phyloP scores from a whole-genome alignment of 2,113 vertebrate species.

The Sylvietta virens region DNA sequence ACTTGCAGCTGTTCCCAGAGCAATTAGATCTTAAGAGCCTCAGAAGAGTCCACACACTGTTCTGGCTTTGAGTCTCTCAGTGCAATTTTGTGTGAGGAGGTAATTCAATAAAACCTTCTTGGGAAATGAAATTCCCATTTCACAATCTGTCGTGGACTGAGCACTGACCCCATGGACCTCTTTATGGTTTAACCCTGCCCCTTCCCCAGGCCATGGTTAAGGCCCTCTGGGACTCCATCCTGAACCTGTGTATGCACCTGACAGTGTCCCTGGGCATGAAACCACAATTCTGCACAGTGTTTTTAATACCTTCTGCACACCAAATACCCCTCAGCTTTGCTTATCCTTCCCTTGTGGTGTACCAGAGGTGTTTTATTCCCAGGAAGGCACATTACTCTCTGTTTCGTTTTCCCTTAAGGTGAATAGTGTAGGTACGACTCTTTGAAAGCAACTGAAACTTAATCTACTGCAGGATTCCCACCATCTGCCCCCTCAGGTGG shows the following conservation, averaged over 20 bases:
- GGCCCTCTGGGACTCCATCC: neutral
- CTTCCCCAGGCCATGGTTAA: neutral
- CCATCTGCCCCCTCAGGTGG: neutral
- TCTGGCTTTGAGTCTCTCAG: neutral
- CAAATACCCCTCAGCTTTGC: neutral
- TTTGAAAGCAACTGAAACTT: conserved; percentile 6
- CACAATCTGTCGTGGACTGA: neutral
- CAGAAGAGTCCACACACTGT: neutral
- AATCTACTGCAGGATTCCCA: neutral
- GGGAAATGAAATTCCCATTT: neutral
- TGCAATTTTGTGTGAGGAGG: neutral
- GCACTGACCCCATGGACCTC: neutral
- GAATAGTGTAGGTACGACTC: neutral
- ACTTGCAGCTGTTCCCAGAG: neutral
- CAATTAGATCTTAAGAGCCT: neutral
- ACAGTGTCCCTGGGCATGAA: neutral
- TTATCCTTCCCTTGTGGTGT: neutral
- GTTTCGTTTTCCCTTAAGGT: neutral
- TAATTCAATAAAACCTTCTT: neutral
- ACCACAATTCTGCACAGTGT: neutral
- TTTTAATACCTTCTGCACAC: neutral
- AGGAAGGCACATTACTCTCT: neutral
- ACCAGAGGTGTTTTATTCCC: neutral
- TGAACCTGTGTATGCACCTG: neutral
- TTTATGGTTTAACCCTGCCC: neutral